Base-by-base conservation (phyloP, 1,140 invertebrate genomes). In the Ylistrum balloti region DNA sequence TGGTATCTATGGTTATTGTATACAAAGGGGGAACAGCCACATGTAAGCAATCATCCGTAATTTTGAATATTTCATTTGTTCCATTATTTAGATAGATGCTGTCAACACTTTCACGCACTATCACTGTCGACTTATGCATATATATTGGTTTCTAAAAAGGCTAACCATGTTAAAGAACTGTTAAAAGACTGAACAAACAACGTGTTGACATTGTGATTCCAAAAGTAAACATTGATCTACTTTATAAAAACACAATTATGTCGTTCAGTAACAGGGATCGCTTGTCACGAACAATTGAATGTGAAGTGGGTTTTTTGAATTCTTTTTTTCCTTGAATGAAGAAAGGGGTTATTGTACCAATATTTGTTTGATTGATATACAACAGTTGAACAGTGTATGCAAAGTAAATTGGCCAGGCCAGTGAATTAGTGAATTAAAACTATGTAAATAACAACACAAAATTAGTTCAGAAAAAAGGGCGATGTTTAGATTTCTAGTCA, bases 1-100 rank as follows among this genome's bases (percentile, higher is more conserved):
- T 56, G 86, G 90, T 91, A 91, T 89, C 90, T 91, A 91, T 91
- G 90, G 90, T 89, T 89, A 91, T 91, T 86, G 86, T 91, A 91
- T 33, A 91, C 90, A 91, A 89, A 91, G 88, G 38, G 35, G 86
- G 90, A 74, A 74, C 56, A 74, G 56, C 56, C 56, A 74, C 56
- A 74, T 74, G 56, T 74, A 74, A 74, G 56, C 56, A 74, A 74
- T 74, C 56, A 74, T 74, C 22, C 56, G 17, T 74, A 74, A 74
- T 74, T n/a, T 74, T 74, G n/a, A 74, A 28, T 74, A 22, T 28
- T 74, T 17, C 13, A 74, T 74, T 28, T 74, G n/a, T 28, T 28
- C 2, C 28, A 74, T 2, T 28, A 74, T 74, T 74, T 74, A 9
- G 3, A 74, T 28, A 74, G 22, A 74, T 74, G 56, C 5, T 28